Conservation (phyloP, 2,113 vertebrate genomes). For the Loxodonta africana region DNA sequence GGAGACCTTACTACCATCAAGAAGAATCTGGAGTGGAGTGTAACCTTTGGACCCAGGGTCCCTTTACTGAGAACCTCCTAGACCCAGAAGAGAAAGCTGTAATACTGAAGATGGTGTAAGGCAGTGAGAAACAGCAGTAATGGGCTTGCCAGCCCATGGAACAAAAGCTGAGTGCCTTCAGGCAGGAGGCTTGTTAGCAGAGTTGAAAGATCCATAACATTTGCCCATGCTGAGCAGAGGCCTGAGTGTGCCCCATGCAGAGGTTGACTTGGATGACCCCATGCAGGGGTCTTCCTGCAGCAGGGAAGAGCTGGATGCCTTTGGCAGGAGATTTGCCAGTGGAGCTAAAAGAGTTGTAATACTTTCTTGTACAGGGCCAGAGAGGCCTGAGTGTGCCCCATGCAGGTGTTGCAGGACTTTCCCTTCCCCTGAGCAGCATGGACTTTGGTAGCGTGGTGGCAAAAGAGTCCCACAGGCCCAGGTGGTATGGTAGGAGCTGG, state of each 20-base stretch:
- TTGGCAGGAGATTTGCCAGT: not conserved
- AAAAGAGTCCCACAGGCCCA: not conserved
- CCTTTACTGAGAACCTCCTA: not conserved
- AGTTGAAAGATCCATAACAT: not conserved
- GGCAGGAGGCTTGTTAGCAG: not conserved
- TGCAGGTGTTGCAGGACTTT: not conserved
- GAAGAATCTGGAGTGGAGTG: not conserved
- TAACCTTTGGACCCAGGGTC: too few relatives aligned
- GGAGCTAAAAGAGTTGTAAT: not conserved
- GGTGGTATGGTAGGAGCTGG: not conserved
- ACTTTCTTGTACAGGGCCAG: not conserved
- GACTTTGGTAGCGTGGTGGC: not conserved
- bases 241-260: not conserved
- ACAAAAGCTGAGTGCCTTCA: not conserved
- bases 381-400: not conserved
- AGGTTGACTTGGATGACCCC: not conserved
- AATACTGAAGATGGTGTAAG: not conserved
- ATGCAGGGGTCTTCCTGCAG: not conserved
- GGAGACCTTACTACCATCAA: not conserved
- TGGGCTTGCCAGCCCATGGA: not conserved
- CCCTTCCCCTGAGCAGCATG: not conserved
- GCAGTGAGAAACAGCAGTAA: not conserved
- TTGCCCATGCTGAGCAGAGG: not conserved
- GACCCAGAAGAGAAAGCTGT: not conserved
- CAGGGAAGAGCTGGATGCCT: not conserved